These are phyloP conservation scores for Linnaemya vulpina DNA, from an alignment of 2,888 invertebrate species.

Conservation along the genomic window DNA sequence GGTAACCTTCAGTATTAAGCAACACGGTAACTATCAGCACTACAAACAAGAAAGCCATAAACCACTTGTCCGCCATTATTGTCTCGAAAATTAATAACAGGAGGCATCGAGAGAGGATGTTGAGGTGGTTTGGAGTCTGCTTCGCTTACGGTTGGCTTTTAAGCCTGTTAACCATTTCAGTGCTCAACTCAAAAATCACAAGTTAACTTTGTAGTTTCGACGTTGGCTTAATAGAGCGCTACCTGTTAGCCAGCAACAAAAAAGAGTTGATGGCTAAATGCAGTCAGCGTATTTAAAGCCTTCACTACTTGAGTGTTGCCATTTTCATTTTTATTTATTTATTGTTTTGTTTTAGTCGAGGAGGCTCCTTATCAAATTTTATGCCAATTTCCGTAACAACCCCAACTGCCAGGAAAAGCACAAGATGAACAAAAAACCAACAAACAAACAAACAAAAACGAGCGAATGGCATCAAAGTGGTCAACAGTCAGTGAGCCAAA, in stretches of 20 bases:
- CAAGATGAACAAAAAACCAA: constrained; percentile 22
- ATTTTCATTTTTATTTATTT: constrained; percentile 20
- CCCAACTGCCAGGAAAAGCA: not conserved
- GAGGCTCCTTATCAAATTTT: constrained; percentile 43
- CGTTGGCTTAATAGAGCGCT: not conserved
- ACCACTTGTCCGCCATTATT: constrained; percentile 70
- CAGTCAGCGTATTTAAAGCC: constrained; percentile 43
- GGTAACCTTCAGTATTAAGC: constrained; percentile 48
- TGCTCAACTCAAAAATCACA: constrained; percentile 9
- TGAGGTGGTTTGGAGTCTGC: not conserved
- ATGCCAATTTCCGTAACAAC: constrained; percentile 24
- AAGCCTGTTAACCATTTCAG: constrained; percentile 34
- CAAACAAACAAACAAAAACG: constrained; percentile 30
- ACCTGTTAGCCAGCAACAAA: constrained; percentile 24
- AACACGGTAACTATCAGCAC: constrained; percentile 60
- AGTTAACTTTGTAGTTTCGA: constrained; percentile 27
- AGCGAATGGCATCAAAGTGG: constrained; percentile 44
- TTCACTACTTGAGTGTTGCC: constrained; percentile 68
- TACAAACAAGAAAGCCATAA: constrained; percentile 61
- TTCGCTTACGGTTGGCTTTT: not conserved
- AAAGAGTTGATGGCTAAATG: constrained; percentile 19
- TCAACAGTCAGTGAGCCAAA: constrained; percentile 54
- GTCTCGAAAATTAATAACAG: constrained; percentile 68
- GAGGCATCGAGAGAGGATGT: constrained; percentile 19
- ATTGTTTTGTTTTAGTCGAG: constrained; percentile 20